phyloP scores from a whole-genome alignment of 2,888 invertebrate genomes.

The Sesia apiformis region DNA sequence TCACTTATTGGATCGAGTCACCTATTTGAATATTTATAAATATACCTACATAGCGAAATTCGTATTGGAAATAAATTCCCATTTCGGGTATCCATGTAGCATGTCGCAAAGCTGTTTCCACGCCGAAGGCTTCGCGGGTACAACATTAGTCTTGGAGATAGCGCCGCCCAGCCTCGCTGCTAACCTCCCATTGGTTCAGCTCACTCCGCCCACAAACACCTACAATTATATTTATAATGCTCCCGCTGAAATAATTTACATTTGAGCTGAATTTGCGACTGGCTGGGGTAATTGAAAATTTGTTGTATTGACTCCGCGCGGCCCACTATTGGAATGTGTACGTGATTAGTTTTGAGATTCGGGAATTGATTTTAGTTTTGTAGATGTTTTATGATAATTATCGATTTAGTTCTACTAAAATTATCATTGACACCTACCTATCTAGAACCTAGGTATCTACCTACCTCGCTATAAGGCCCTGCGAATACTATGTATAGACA shows the following conservation, averaged over 20 bases:
- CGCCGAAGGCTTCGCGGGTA: slow-evolving; percentile 61
- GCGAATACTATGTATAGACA: no score
- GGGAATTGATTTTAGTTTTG: background rate
- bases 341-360: background rate
- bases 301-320: slow-evolving; percentile 66
- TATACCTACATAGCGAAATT: no score
- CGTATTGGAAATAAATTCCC: no score
- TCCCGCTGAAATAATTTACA: slow-evolving; percentile 72
- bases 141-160: slow-evolving; percentile 58
- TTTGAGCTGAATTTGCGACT: slow-evolving; percentile 73
- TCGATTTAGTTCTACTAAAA: no score
- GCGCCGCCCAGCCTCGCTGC: slow-evolving; percentile 54
- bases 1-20: no score
- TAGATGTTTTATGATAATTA: no score
- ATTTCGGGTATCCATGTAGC: no score
- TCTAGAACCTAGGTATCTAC: no score
- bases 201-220: slow-evolving; percentile 58
- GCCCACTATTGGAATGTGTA: slow-evolving; percentile 27
- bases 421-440: no score
- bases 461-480: no score
- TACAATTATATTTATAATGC: slow-evolving; percentile 74
- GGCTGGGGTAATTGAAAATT: slow-evolving; percentile 72
- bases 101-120: background rate
- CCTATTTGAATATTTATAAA: no score
- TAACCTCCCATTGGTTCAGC: slow-evolving; percentile 47